These are phyloP conservation scores for Autographa gamma DNA, from an alignment of 2,888 invertebrate species.

Conservation along the genomic window DNA sequence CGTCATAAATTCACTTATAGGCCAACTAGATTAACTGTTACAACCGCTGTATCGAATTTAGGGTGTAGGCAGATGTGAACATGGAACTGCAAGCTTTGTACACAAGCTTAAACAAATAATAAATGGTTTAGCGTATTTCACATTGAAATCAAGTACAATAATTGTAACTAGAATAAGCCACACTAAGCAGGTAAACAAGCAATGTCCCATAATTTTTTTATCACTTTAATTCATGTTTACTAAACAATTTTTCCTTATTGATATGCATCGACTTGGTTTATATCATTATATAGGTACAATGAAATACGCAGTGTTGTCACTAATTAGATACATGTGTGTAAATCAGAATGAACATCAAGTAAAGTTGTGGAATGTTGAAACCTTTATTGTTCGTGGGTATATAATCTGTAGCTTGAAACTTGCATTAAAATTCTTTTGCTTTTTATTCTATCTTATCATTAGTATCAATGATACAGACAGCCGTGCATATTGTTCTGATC, in stretches of 20 bases:
- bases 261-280: neutral
- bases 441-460: neutral
- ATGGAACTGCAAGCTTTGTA: neutral
- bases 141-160: too few species aligned
- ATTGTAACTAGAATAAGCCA: too few species aligned
- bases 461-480: neutral
- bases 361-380: neutral
- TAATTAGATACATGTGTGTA: too few species aligned
- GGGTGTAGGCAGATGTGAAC: neutral
- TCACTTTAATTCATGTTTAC: neutral
- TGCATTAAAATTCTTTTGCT: neutral
- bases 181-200: too few species aligned
- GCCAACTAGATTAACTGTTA: constrained; percentile 28
- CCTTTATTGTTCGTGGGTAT: neutral
- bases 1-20: constrained; percentile 33
- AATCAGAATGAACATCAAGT: neutral
- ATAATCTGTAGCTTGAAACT: neutral
- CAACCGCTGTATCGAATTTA: constrained; percentile 14
- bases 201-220: neutral
- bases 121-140: neutral
- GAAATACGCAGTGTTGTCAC: too few species aligned
- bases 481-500: neutral
- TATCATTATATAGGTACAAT: too few species aligned
- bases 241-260: neutral
- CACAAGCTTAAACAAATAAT: neutral